Base-by-base conservation (phyloP, 2,113 vertebrate genomes). In the Rhegmatorhina hoffmannsi region DNA sequence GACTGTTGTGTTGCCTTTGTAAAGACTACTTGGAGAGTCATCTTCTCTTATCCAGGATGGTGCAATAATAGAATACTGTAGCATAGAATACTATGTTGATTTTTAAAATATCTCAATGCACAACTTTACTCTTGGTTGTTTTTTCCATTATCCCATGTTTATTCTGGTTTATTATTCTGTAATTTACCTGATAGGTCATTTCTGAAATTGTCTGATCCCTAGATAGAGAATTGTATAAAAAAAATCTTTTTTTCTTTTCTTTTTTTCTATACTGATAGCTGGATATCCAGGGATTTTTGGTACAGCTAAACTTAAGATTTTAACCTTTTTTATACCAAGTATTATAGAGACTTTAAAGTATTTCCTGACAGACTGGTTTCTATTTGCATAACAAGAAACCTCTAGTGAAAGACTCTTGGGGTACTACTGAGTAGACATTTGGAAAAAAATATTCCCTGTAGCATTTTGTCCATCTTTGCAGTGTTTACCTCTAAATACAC, bases 401-500 rank as follows among this genome's bases (percentile, higher is more conserved):
- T 59, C 53, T 85, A 17, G 59, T 87, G 76, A 87, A 67, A 89
- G 33, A 64, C 49, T 92, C 68, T 76, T 91, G 69, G 58, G 68
- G 36, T 86, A 91, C 84, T 84, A 26, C 29, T 89, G 87, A 75
- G 85, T 52, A 90, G 78, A 60, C 50, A 78, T 79, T 95, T 93
- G 79, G 29, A 28, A 74, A 94, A 75, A 89, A 80, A 47, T 92
- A 76, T 73, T 83, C 72, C 55, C 46, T 64, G 43, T 76, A 83
- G 52, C 23, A 70, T 95, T 95, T 89, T 60, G 33, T 75, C 76
- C 31, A 88, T 40, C 72, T 88, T 84, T 91, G 47, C 64, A 72
- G 36, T 93, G 46, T 97, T 92, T 95, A 68, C 84, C 60, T 87
- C 66, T 88, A 77, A 91, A 87, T 85, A 93, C 53, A 91, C 46